A percentile compares a stretch with the other conserved stretches of the same genome.
These are phyloP conservation scores for Cercocebus atys DNA, from an alignment of 2,113 vertebrate genomes.

Conservation along the genomic window DNA sequence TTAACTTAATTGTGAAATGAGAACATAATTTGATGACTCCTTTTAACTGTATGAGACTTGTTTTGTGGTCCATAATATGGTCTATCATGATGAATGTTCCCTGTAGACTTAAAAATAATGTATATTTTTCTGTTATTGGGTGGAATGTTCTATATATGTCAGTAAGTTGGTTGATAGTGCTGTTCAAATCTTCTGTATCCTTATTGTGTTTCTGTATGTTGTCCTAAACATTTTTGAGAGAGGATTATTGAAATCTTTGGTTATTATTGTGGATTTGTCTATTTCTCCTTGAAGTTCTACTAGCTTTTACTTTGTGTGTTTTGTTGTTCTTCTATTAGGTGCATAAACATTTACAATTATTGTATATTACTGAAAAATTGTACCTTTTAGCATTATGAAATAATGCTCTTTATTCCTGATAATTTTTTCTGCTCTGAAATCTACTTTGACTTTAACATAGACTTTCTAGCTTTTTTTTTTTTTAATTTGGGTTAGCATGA, in stretches of 20 bases:
- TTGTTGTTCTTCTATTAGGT: not conserved
- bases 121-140: slow-evolving; percentile 1
- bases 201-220: not conserved
- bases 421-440: slow-evolving; percentile 43
- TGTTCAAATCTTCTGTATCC: not conserved
- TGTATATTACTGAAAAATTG: not conserved
- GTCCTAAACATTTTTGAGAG: slow-evolving; percentile 26
- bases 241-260: not conserved
- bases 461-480: not conserved
- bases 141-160: not conserved
- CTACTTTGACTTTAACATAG: not conserved
- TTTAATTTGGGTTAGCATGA: not conserved
- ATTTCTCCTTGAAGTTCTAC: slow-evolving; percentile 10
- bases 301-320: slow-evolving; percentile 1
- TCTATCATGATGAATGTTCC: not conserved
- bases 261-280: not conserved
- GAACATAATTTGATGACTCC: not conserved
- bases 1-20: slow-evolving; percentile 12
- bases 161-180: not conserved
- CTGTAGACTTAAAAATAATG: not conserved
- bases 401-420: not conserved
- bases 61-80: slow-evolving; percentile 2
- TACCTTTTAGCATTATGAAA: slow-evolving; percentile 42
- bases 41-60: slow-evolving; percentile 1
- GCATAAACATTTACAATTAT: not conserved